Percentiles rank a stretch among this genome's conserved stretches.
These are phyloP conservation scores for Buphagus erythrorhynchus DNA, from an alignment of 2,797 vertebrate species.

Conservation along the genomic window DNA sequence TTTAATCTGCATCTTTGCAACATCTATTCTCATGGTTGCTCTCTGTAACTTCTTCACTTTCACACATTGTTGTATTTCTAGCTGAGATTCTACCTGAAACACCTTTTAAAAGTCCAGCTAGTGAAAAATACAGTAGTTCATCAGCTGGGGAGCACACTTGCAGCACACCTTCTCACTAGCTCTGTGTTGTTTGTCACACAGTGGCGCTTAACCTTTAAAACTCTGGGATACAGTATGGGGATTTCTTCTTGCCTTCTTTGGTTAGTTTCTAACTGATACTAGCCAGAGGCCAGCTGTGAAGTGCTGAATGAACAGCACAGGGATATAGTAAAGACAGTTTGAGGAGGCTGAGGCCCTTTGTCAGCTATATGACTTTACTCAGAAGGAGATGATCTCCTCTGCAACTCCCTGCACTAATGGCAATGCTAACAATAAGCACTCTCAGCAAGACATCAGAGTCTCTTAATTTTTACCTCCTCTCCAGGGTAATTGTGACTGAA, in stretches of 20 bases:
- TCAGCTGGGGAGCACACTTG: background rate
- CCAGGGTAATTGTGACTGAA: background rate
- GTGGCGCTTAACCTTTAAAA: slow-evolving; percentile 1
- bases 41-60: background rate
- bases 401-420: background rate
- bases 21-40: background rate
- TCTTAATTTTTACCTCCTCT: background rate
- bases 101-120: background rate
- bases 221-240: background rate
- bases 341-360: background rate
- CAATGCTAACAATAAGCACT: background rate
- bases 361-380: background rate
- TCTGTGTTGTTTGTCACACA: background rate
- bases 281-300: background rate
- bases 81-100: background rate
- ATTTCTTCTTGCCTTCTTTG: background rate
- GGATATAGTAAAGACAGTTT: background rate
- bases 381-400: background rate
- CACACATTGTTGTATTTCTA: background rate
- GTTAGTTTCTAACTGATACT: background rate
- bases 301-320: background rate
- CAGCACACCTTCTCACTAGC: background rate
- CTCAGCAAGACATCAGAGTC: background rate
- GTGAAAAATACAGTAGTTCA: background rate
- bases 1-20: background rate